Conservation (phyloP, 2,888 invertebrate genomes). For the Lottia scabra region DNA sequence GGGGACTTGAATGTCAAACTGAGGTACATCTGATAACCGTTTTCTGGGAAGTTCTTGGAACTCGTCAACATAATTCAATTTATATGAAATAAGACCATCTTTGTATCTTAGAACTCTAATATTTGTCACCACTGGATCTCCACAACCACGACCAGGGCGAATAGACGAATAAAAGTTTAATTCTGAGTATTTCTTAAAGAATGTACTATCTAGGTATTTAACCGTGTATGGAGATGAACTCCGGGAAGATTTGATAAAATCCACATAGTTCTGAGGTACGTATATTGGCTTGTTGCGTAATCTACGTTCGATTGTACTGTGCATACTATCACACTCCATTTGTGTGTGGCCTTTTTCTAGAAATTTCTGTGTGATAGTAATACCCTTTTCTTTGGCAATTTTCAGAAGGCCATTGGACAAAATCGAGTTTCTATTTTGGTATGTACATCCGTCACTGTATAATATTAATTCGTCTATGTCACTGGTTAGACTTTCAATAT, state of each 20-base stretch:
- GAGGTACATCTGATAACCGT: no score
- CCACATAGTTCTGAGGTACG: constrained; percentile 7
- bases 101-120: no score
- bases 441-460: not conserved
- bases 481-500: not conserved
- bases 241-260: constrained; percentile 9
- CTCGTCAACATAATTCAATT: not conserved
- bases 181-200: constrained; percentile 22
- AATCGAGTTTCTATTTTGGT: not conserved
- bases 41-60: not conserved
- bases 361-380: not conserved
- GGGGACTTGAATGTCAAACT: not conserved
- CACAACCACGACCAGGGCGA: no score
- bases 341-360: not conserved
- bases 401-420: not conserved
- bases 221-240: constrained; percentile 15
- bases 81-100: not conserved
- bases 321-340: not conserved
- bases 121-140: no score
- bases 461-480: no score
- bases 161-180: constrained; percentile 19
- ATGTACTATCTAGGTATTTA: constrained; percentile 24
- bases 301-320: not conserved
- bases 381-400: not conserved
- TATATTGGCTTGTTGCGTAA: constrained; percentile 13